phyloP scores from a whole-genome alignment of 2,113 vertebrate genomes.

The Sinosuthora webbiana region DNA sequence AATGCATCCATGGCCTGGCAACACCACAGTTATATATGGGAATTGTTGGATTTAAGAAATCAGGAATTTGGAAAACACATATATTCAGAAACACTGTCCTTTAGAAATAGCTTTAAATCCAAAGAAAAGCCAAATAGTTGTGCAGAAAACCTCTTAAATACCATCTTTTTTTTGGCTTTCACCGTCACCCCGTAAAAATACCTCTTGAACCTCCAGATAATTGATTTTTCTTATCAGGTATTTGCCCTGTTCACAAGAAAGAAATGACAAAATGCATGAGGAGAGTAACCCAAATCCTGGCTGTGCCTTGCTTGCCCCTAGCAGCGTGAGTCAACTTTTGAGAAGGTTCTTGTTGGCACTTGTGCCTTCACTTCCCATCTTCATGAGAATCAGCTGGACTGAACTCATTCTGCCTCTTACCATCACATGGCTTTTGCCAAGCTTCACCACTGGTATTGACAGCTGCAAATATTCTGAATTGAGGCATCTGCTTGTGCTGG shows the following conservation, averaged over 20 bases:
- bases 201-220: not conserved
- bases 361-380: not conserved
- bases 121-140: not conserved
- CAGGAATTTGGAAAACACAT: not conserved
- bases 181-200: not conserved
- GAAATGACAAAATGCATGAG: fast-evolving
- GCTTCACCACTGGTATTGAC: not conserved
- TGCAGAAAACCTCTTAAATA: not conserved
- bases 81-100: not conserved
- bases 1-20: not conserved
- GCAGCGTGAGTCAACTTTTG: too few species aligned
- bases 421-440: not conserved
- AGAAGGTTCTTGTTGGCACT: not conserved
- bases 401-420: not conserved
- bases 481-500: not conserved
- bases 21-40: too few species aligned
- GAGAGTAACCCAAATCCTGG: not conserved
- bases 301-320: not conserved
- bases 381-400: not conserved
- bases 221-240: not conserved
- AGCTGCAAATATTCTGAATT: not conserved
- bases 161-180: not conserved
- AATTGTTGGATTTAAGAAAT: not conserved
- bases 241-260: not conserved
- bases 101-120: not conserved